Evolutionary conservation across 2,797 vertebrate species (phyloP), one percentile per base, ranked within the genome.

Genomic region (Gymnodraco acuticeps): DNA sequence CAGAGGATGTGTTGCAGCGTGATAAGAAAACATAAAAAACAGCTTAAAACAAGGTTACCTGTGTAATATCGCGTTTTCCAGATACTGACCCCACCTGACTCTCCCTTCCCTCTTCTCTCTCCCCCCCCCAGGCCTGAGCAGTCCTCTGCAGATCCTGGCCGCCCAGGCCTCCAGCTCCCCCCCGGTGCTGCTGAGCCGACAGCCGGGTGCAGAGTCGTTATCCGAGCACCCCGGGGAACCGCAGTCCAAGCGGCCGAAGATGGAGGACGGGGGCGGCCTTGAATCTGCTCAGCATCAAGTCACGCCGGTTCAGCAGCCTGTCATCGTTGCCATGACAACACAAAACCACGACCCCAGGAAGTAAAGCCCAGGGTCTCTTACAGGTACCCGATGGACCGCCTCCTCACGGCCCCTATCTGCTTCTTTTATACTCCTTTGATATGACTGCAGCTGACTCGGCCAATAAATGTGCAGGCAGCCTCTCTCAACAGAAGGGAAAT

Each of bases 121-220:
- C 70, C 46, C 42, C 91, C 46, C 16, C 8, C 41, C 91, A 99
- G 98, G 96, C 83, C 93, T 99, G 58, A 96, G 93, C 77, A 99
- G 95, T 71, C 98, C 98, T 64, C 93, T 99, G 87, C 98, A 99
- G 94, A 97, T 99, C 73, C 90, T 99, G 48, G 98, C 98, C 2
- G 95, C 98, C 62, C 98, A 99, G 93, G 98, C 98, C 14, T 99
- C 97, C 84, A 98, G 97, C 0, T 99, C 98, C 52, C 95, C 97
- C 5, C 98, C 98, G 0, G 97, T 98, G 64, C 92, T 97, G 74
- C 95, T 99, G 87, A 96, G 93, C 88, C 93, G 95, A 60, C 95
- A 93, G 13, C 88, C 94, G 9, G 93, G 92, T 68, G 82, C 93
- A 7, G 95, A 96, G 54, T 91, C 91, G n/a, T 66, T 88, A 0